Conservation (phyloP, 2,797 vertebrate genomes). For the Microctenopoma lineatum region DNA sequence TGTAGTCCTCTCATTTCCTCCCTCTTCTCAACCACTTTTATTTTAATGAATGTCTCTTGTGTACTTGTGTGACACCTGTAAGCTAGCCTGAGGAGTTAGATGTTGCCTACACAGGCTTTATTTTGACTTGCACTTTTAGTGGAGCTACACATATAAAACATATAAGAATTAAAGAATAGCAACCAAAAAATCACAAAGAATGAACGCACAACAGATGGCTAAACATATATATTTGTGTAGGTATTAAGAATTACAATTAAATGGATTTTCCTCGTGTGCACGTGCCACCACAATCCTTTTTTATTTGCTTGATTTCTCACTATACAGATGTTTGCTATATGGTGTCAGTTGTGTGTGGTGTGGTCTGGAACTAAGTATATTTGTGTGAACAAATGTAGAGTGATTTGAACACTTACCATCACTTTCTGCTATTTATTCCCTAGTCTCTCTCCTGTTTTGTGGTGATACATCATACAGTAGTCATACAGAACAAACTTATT, state of each 20-base stretch:
- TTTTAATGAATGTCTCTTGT: conserved; percentile 5
- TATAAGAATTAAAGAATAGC: too few relatives aligned
- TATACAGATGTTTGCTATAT: background rate
- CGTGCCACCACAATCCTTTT: too few relatives aligned
- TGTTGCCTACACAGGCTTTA: background rate
- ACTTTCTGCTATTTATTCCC: background rate
- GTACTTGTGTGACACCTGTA: conserved; percentile 5
- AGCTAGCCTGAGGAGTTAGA: background rate
- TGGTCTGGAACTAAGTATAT: background rate
- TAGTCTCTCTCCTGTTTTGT: background rate
- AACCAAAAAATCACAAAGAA: too few relatives aligned
- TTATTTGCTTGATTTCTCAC: background rate
- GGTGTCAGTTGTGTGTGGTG: background rate
- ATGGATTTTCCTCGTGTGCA: background rate
- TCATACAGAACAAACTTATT: background rate
- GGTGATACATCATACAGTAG: background rate
- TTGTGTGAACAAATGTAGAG: background rate
- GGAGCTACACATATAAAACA: too few relatives aligned
- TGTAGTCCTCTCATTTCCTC: conserved; percentile 27
- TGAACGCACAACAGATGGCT: too few relatives aligned
- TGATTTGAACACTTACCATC: background rate
- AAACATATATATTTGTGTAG: too few relatives aligned
- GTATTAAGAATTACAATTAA: background rate
- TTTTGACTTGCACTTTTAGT: background rate
- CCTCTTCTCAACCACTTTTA: background rate